Evolutionary conservation across 2,797 vertebrate species (phyloP).

Genomic region (Chaetophractus vellerosus): DNA sequence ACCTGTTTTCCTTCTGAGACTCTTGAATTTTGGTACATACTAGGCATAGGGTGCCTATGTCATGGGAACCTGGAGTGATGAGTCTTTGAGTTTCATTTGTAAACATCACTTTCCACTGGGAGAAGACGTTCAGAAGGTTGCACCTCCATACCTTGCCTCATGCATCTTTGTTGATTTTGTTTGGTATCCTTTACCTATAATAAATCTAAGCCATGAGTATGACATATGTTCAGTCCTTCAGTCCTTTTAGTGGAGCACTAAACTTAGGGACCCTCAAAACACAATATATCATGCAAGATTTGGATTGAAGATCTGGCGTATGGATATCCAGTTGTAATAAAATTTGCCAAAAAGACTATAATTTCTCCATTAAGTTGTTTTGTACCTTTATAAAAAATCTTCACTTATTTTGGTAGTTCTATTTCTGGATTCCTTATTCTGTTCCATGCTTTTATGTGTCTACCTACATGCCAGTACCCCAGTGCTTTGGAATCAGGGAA

Average conservation of each 20-base stretch:
- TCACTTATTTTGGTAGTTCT: neutral
- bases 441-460: neutral
- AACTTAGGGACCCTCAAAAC: neutral
- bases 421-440: neutral
- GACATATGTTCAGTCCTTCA: neutral
- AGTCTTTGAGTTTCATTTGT: neutral
- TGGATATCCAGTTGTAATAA: neutral
- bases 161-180: neutral
- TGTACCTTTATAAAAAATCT: neutral
- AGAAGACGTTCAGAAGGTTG: neutral
- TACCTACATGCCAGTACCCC: neutral
- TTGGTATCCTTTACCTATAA: neutral
- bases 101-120: neutral
- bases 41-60: neutral
- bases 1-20: neutral
- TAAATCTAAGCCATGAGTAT: neutral
- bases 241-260: neutral
- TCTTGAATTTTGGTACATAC: neutral
- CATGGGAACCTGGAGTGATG: neutral
- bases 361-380: neutral
- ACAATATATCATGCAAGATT: neutral
- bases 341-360: neutral
- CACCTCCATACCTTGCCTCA: neutral
- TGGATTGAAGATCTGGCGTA: neutral
- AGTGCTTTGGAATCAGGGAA: neutral